Evolutionary conservation across 2,888 invertebrate genomes (phyloP).

Genomic region (Cantharis flavilabris): DNA sequence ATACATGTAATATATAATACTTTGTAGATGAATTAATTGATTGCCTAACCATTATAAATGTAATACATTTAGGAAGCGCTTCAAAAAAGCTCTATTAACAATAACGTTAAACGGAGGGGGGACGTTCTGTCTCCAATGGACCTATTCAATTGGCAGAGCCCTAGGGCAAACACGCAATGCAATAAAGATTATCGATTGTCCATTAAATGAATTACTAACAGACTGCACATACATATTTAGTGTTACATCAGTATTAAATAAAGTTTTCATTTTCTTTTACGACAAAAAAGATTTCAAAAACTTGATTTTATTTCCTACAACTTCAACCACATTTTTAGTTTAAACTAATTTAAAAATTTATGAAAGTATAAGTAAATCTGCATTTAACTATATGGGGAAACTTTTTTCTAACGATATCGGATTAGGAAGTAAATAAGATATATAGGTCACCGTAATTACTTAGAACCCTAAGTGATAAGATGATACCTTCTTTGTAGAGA

Average conservation of each 20-base stretch:
- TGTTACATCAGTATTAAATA: neutral
- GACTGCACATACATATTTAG: neutral
- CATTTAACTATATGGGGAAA: neutral
- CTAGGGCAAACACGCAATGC: neutral
- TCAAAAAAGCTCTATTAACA: neutral
- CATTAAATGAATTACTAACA: neutral
- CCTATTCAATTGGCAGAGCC: neutral
- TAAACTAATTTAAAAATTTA: neutral
- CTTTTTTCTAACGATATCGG: neutral
- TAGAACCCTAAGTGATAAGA: neutral
- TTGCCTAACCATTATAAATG: neutral
- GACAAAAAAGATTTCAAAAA: too few species aligned
- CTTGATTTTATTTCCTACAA: neutral
- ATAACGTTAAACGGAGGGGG: neutral
- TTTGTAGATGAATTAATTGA: neutral
- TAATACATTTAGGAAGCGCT: neutral
- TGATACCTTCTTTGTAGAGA: neutral
- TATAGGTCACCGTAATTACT: neutral
- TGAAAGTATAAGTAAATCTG: neutral
- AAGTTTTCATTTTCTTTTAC: neutral
- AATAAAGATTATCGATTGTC: neutral
- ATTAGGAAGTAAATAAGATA: neutral
- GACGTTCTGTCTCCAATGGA: neutral
- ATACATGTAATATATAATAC: neutral
- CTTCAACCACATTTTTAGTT: too few species aligned